phyloP scores from a whole-genome alignment of 2,113 vertebrate genomes.

The Scomber scombrus region DNA sequence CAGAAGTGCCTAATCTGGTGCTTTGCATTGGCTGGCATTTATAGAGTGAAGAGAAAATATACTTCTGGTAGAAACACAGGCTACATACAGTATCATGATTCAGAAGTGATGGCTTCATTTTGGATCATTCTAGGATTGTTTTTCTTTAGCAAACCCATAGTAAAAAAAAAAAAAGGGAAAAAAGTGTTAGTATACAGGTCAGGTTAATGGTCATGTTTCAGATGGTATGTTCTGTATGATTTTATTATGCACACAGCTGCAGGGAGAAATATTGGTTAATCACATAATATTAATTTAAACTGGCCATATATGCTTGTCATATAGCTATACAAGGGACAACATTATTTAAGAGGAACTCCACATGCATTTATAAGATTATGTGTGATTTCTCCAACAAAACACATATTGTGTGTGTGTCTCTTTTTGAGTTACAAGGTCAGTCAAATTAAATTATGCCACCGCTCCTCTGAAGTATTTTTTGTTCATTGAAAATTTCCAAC shows the following conservation, averaged over 20 bases:
- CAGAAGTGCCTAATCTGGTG: conserved; percentile 67
- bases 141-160: conserved; percentile 11
- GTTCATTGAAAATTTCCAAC: too few relatives aligned
- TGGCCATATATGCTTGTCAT: too few relatives aligned
- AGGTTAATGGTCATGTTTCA: conserved; percentile 1
- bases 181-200: neutral
- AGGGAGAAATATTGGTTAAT: neutral
- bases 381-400: neutral
- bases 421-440: too few relatives aligned
- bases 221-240: neutral
- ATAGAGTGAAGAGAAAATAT: conserved; percentile 57
- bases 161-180: neutral
- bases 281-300: too few relatives aligned
- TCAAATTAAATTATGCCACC: too few relatives aligned
- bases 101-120: conserved; percentile 31
- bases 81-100: conserved; percentile 10
- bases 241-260: neutral
- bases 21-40: conserved; percentile 77
- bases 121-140: conserved; percentile 33
- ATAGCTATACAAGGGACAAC: too few relatives aligned
- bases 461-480: too few relatives aligned
- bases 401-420: too few relatives aligned
- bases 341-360: too few relatives aligned
- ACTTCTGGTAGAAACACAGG: conserved; percentile 33
- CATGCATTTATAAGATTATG: too few relatives aligned